These are phyloP conservation scores for Adelosebastes latens DNA, from an alignment of 2,797 vertebrate genomes.

Conservation along the genomic window DNA sequence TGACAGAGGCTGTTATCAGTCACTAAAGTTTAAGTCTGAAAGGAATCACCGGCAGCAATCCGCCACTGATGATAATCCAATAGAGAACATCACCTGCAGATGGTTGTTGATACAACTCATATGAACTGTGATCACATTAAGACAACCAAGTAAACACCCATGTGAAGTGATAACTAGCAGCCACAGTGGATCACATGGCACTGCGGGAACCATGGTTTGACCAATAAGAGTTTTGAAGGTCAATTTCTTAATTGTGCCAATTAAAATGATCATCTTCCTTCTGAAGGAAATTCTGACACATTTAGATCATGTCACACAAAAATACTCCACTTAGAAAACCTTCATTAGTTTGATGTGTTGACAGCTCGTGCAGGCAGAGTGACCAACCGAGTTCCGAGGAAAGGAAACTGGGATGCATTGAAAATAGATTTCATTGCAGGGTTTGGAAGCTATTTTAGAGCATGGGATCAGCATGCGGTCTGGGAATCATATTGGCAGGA, in stretches of 20 bases:
- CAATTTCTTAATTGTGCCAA: background rate
- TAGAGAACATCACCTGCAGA: constrained; percentile 56
- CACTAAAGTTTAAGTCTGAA: constrained; percentile 38
- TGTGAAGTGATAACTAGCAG: background rate
- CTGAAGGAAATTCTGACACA: background rate
- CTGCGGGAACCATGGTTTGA: background rate
- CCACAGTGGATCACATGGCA: background rate
- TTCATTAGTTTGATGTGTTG: constrained; percentile 10
- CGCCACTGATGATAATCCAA: constrained; percentile 55
- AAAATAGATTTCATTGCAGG: constrained; percentile 4
- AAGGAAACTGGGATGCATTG: background rate
- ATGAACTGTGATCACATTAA: constrained; percentile 17
- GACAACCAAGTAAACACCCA: constrained; percentile 2
- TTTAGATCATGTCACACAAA: background rate
- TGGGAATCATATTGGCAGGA: background rate
- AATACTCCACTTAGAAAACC: constrained; percentile 11
- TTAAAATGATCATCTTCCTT: background rate
- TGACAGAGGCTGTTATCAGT: constrained; percentile 72
- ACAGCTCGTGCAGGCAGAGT: constrained; percentile 28
- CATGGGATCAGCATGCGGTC: constrained; percentile 1
- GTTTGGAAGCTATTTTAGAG: constrained; percentile 3
- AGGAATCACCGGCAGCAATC: constrained; percentile 48
- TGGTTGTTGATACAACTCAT: constrained; percentile 10
- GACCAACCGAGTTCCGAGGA: background rate
- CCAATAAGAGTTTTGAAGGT: background rate